A percentile compares a stretch with the other conserved stretches of the same genome.
These are phyloP conservation scores for Procavia capensis DNA, from an alignment of 2,113 vertebrate genomes.

Conservation along the genomic window DNA sequence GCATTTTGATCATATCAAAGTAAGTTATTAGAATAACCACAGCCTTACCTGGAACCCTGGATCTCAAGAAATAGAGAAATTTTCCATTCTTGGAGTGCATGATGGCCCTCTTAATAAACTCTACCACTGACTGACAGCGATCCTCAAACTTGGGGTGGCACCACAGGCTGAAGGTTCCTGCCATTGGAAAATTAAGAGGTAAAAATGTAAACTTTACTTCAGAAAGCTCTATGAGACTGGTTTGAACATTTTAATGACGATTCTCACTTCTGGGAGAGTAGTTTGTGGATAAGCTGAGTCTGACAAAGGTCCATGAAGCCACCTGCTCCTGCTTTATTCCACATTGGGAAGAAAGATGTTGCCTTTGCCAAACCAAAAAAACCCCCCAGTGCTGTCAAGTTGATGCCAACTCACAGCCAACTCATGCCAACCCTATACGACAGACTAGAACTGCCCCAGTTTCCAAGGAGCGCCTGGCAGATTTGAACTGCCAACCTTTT, in stretches of 20 bases:
- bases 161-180: conserved; percentile 98
- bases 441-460: no score
- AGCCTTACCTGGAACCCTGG: conserved; percentile 95
- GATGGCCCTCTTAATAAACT: conserved; percentile 98
- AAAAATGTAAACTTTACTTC: conserved; percentile 31
- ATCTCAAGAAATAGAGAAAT: conserved; percentile 98
- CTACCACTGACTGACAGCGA: conserved; percentile 98
- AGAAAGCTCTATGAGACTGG: neutral
- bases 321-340: neutral
- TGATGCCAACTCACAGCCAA: no score
- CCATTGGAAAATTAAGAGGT: conserved; percentile 44
- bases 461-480: no score
- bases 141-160: conserved; percentile 99
- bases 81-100: conserved; percentile 99
- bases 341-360: neutral
- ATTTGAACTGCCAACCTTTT: no score
- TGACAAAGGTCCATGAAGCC: neutral
- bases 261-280: neutral
- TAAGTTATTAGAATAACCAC: neutral
- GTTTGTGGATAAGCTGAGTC: neutral
- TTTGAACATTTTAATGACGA: neutral
- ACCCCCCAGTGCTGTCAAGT: no score
- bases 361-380: no score
- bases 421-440: no score
- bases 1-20: neutral